A percentile compares a stretch with the other conserved stretches of the same genome.
phyloP scores from a whole-genome alignment of 2,113 vertebrate genomes.

The Paramormyrops kingsleyae region DNA sequence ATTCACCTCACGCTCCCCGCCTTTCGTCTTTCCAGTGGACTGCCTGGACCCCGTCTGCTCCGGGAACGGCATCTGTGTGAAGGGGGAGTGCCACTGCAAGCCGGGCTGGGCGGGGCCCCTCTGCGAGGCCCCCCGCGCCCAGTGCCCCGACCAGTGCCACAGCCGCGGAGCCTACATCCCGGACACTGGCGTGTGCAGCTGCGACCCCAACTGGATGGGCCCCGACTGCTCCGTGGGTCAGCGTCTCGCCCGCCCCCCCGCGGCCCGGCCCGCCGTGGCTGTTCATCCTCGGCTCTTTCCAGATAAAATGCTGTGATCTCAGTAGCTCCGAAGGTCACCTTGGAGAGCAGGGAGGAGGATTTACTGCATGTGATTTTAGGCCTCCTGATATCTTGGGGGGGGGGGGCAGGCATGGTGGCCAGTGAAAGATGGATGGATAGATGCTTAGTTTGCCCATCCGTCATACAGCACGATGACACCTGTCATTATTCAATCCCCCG shows the following conservation, averaged over 20 bases:
- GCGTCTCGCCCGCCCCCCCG: conserved; percentile 13
- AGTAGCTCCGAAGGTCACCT: background rate
- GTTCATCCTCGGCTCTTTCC: background rate
- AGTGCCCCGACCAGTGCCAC: conserved; percentile 82
- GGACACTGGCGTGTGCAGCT: conserved; percentile 77
- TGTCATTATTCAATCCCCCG: background rate
- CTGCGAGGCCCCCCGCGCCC: conserved; percentile 72
- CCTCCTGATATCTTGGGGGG: background rate
- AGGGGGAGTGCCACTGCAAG: conserved; percentile 78
- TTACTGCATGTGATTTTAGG: background rate
- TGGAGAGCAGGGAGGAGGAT: background rate
- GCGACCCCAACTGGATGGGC: conserved; percentile 83
- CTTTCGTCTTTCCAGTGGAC: conserved; percentile 57
- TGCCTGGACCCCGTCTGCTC: conserved; percentile 79
- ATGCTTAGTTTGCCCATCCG: background rate
- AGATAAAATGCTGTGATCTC: background rate
- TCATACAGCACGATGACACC: background rate
- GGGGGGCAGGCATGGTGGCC: background rate
- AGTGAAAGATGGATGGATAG: background rate
- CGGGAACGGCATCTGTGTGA: conserved; percentile 75
- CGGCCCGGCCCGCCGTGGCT: background rate
- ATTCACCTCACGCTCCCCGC: background rate
- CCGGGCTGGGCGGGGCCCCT: conserved; percentile 73
- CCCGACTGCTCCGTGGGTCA: conserved; percentile 84
- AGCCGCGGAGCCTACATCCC: conserved; percentile 75